Evolutionary conservation across 2,113 vertebrate genomes (phyloP), one percentile per base, ranked within the genome.

Genomic region (Erinaceus europaeus): DNA sequence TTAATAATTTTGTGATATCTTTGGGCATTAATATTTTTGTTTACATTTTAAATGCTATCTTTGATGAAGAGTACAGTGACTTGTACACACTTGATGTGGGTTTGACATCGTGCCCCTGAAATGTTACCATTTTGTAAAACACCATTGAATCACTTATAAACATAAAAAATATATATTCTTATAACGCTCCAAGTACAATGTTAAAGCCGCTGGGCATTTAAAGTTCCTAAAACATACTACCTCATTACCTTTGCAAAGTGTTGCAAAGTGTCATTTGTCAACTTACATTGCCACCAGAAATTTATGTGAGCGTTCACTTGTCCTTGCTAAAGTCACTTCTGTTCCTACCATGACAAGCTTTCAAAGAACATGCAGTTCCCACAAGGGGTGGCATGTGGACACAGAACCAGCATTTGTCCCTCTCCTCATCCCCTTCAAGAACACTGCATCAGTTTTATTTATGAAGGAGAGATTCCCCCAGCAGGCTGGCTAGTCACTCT

Each of bases 161-260:
- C n/a, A n/a, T n/a, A n/a, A n/a, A n/a, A n/a, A n/a, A n/a, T n/a
- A n/a, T n/a, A n/a, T n/a, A 48, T 75, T 79, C 69, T 48, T 67
- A 91, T 86, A 48, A 74, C 82, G 61, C 34, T 25, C 17, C 25
- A 42, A 79, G 55, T 88, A 75, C 90, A 88, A 86, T 23, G 46
- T 67, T 38, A 81, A 57, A 27, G 29, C 48, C 84, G 42, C 29
- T 50, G 32, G 42, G 36, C 23, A 52, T 77, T 91, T 62, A 25
- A 61, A 71, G 29, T 48, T 88, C 14, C 78, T 50, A 72, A 78
- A 42, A 7, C 50, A 21, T 12, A 27, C 9, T 84, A n/a, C 52
- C 72, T 57, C 34, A 62, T 12, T 82, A 48, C n/a, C 29, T 82
- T 77, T 38, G 23, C 13, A 61, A 46, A 77, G 29, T 65, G 32